Evolutionary conservation across 2,888 invertebrate species (phyloP).

Genomic region (Ephialtes manifestator): DNA sequence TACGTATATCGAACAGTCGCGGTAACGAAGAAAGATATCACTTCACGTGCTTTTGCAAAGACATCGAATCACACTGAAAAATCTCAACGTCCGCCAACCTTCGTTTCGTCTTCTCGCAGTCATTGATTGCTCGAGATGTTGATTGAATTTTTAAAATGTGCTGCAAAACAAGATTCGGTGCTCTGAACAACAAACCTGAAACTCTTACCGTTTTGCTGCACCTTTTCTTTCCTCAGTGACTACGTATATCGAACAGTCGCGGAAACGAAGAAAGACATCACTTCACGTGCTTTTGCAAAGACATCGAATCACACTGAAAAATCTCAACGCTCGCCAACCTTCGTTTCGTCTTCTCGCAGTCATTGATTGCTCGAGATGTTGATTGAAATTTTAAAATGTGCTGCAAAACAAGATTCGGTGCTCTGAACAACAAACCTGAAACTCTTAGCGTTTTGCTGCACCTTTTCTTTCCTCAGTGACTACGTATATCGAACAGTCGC

Average conservation of each 20-base stretch:
- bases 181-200: background rate
- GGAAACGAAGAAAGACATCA: conserved; percentile 31
- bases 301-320: conserved; percentile 46
- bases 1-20: conserved; percentile 7
- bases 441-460: background rate
- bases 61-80: conserved; percentile 46
- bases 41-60: conserved; percentile 32
- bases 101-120: conserved; percentile 24
- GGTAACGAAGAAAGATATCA: conserved; percentile 31
- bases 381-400: conserved; percentile 37
- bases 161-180: background rate
- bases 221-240: conserved; percentile 8
- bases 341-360: conserved; percentile 24
- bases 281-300: conserved; percentile 32
- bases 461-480: conserved; percentile 5
- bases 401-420: background rate
- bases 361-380: conserved; percentile 34
- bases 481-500: conserved; percentile 8
- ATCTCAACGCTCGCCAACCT: conserved; percentile 52
- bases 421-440: background rate
- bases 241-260: conserved; percentile 7
- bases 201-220: background rate
- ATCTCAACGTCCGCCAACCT: conserved; percentile 51
- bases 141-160: conserved; percentile 36
- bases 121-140: conserved; percentile 34